Conservation (phyloP, 1,140 invertebrate genomes). For the Papilio dardanus region DNA sequence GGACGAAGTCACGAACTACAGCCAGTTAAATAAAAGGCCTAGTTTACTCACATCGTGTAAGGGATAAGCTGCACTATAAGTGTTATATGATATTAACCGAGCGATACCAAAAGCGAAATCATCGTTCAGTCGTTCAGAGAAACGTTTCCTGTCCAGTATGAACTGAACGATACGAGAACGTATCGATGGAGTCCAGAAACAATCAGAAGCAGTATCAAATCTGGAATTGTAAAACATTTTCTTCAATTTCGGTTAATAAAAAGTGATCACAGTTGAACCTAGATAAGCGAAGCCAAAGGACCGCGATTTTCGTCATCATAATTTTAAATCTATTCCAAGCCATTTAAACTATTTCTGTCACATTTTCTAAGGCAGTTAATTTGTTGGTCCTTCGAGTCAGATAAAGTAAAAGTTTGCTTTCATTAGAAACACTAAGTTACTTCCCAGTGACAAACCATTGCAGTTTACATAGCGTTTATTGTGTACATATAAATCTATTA, state of each 20-base stretch:
- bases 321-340: too few relatives aligned
- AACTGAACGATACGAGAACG: constrained; percentile 95
- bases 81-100: constrained; percentile 89
- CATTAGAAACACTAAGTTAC: too few relatives aligned
- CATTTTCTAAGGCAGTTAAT: neutral
- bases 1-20: too few relatives aligned
- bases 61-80: constrained; percentile 94
- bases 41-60: constrained; percentile 90
- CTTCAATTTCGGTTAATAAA: too few relatives aligned
- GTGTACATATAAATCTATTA: too few relatives aligned
- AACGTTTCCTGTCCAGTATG: constrained; percentile 94
- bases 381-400: constrained; percentile 11
- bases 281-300: too few relatives aligned
- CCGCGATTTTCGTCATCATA: too few relatives aligned
- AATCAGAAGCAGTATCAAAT: constrained; percentile 90
- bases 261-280: too few relatives aligned
- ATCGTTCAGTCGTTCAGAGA: constrained; percentile 85
- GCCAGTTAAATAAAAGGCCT: too few relatives aligned
- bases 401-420: neutral
- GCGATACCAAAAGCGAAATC: constrained; percentile 93
- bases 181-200: constrained; percentile 94
- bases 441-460: too few relatives aligned
- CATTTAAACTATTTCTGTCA: too few relatives aligned
- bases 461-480: too few relatives aligned
- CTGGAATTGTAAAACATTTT: constrained; percentile 80